Evolutionary conservation across 2,888 invertebrate genomes (phyloP), one percentile per base, ranked within the genome.

Genomic region (Leptothorax acervorum): DNA sequence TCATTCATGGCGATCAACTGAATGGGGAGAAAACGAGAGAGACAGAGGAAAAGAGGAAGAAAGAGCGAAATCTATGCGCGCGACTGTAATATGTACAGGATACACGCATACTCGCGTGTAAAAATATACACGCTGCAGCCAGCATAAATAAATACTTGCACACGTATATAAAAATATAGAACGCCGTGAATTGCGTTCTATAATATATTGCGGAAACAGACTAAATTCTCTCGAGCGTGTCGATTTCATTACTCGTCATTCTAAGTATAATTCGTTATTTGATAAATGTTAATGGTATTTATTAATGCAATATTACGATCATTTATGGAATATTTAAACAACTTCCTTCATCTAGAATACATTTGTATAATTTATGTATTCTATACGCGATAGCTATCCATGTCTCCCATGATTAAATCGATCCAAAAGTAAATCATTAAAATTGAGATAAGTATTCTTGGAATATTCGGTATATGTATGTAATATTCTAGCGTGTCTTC

Each of bases 1-100:
- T 92, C 92, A 92, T 92, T 92, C 92, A 92, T 92, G 90, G 90
- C 85, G 90, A 86, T 86, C 74, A 83, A 48, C 88, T 92, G 91
- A 92, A 92, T 92, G 92, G 90, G 86, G 85, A 87, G 88, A 88
- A 88, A 89, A 86, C 66, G 90, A 89, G 87, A 84, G 85, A 84
- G 75, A 73, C 75, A 81, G 82, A 83, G 63, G 31, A 45, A 62
- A 55, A 63, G 75, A 79, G 28, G 35, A 31, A 71, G 70, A 73
- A 48, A 63, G 57, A 60, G 65, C 55, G 57, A 73, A 84, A 88
- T 88, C 87, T 86, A 85, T 85, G 85, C 79, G 82, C 84, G 86
- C 63, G 85, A 82, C 85, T 82, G 65, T n/a, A 81, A 81, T 9
- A 60, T 70, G 9, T 39, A 42, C 75, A 51, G 71, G 12, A 51